Evolutionary conservation across 2,888 invertebrate genomes (phyloP), one percentile per base, ranked within the genome.

Genomic region (Hesperia comma): DNA sequence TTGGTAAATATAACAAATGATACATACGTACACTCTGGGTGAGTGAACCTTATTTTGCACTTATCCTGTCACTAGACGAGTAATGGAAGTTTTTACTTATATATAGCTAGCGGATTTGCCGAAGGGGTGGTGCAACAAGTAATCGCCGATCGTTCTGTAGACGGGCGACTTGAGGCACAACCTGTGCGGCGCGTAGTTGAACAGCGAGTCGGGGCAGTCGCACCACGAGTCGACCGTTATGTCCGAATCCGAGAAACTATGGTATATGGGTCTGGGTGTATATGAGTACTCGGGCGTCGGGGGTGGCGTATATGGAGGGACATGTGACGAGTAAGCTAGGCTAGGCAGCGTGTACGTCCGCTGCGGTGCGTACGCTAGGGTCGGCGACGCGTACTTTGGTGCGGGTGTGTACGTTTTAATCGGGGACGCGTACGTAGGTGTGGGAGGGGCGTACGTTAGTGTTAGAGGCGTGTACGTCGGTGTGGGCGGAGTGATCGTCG

Each of bases 21-120:
- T 37, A 8, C 10, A 37, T 12, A 12, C 2, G 5, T 26, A 26
- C 26, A 26, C 5, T 26, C 26, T 2, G 5, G 26, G 5, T 26
- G 26, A 5, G 26, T 26, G 26, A 26, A 26, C 26, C 26, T 26
- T 26, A 26, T 26, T 26, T 4, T 26, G 26, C 26, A 5, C 26
- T 5, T 26, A 5, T 26, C 2, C 26, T 26, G 26, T 5, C 26
- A 26, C 26, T 26, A 26, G 26, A 5, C 5, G 3, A 26, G 3
- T 26, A 26, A 26, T 26, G 26, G 26, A 26, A 26, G 5, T 2
- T 26, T 2, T 26, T 26, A 5, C 8, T 70, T 70, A 90, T 70
- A 90, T 87, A 76, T 90, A 90, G 71, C 90, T 90, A 14, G 87
- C 89, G 21, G 91, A 89, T 68, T 86, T 86, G 63, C 86, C 75